Evolutionary conservation across 2,888 invertebrate species (phyloP).

Genomic region (Ormyrus nitidulus): DNA sequence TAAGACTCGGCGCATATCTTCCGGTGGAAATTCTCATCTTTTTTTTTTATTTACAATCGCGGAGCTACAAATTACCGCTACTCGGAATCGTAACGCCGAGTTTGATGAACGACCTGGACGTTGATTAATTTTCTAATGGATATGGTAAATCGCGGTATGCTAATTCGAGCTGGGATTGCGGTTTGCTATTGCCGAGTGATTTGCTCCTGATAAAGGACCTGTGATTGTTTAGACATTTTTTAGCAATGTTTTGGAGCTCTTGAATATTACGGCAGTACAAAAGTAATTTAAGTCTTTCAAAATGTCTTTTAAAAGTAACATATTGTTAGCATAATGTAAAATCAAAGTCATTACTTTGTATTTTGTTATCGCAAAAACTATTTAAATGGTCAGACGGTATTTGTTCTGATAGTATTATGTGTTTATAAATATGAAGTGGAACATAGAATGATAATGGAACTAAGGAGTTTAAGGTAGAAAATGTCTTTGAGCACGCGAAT

Average conservation of each 20-base stretch:
- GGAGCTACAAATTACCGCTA: too few relatives aligned
- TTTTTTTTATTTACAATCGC: too few relatives aligned
- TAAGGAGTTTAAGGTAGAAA: slow-evolving; percentile 9
- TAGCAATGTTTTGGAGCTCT: too few relatives aligned
- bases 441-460: slow-evolving; percentile 31
- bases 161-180: background rate
- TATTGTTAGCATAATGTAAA: too few relatives aligned
- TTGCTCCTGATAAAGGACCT: too few relatives aligned
- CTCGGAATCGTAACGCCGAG: background rate
- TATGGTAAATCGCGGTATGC: background rate
- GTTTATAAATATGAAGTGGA: slow-evolving; percentile 24
- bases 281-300: too few relatives aligned
- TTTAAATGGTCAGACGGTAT: background rate
- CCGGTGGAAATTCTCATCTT: slow-evolving; percentile 10
- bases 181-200: too few relatives aligned
- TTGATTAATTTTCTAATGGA: slow-evolving; percentile 21
- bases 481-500: slow-evolving; percentile 44
- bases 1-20: background rate
- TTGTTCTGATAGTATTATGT: slow-evolving; percentile 25
- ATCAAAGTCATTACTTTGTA: too few relatives aligned
- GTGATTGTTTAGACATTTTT: too few relatives aligned
- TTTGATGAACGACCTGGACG: background rate
- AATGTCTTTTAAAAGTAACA: too few relatives aligned
- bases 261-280: too few relatives aligned
- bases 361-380: background rate